phyloP scores from a whole-genome alignment of 1,140 invertebrate genomes.

The Orius insidiosus region DNA sequence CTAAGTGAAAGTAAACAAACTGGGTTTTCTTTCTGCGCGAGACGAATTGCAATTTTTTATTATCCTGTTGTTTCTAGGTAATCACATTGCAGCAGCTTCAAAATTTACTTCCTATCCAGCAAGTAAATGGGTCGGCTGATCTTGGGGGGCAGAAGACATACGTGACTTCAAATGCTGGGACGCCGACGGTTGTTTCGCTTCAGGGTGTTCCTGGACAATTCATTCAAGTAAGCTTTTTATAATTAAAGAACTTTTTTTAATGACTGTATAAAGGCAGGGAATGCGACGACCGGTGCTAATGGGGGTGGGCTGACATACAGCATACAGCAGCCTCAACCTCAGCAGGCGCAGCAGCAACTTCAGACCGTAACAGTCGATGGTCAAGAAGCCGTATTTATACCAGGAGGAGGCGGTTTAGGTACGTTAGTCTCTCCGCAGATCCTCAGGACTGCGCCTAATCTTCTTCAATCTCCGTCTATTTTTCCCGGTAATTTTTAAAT shows the following conservation, averaged over 20 bases:
- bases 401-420: conserved; percentile 16
- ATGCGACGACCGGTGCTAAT: conserved; percentile 25
- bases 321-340: conserved; percentile 21
- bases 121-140: conserved; percentile 10
- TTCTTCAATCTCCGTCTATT: conserved; percentile 36
- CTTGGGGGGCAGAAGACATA: conserved; percentile 17
- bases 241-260: conserved; percentile 4
- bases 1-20: no score
- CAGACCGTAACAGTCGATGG: conserved; percentile 84
- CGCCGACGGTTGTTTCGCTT: conserved; percentile 29
- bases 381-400: conserved; percentile 66
- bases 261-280: conserved; percentile 6
- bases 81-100: no score
- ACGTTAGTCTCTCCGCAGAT: conserved; percentile 40
- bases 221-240: conserved; percentile 24
- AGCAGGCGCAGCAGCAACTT: conserved; percentile 36
- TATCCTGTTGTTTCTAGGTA: no score
- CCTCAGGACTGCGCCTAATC: conserved; percentile 35
- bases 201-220: conserved; percentile 36
- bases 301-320: conserved; percentile 38
- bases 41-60: no score
- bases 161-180: conserved; percentile 17
- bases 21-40: no score
- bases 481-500: conserved; percentile 22
- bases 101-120: conserved; percentile 11